Base-by-base conservation (phyloP, 1,140 invertebrate genomes). In the Diachasmimorpha longicaudata region DNA sequence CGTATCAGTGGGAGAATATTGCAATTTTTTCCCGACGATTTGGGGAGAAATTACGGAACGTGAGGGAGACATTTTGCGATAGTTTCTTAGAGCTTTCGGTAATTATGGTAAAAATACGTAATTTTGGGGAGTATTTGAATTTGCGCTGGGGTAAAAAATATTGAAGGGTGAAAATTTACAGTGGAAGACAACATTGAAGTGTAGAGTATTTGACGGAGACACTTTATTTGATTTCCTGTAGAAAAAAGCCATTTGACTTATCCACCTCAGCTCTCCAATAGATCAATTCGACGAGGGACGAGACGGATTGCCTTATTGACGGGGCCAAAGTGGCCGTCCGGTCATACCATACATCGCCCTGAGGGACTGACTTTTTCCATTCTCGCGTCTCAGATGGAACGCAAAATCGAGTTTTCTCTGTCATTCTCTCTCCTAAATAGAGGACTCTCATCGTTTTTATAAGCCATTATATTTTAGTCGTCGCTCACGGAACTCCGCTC, bases 301-400 rank as follows among this genome's bases (percentile, higher is more conserved):
- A 63, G 58, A 63, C 58, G 58, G 23, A 58, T 58, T 63, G 58
- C 58, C 58, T 63, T 63, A 63, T 63, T 63, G 58, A 63, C 58
- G 58, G 58, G 58, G 58, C 21, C 58, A 63, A 63, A 63, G 21
- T 63, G 58, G 19, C 58, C 58, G 58, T 23, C 21, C 58, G 58
- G 58, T 63, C 58, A 63, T 23, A 63, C 58, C 58, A 63, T 63
- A 63, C 11, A 55, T 19, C 48, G 19, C 58, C 58, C 58, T 63
- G 14, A 63, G 58, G 58, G 58, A 63, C 58, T 63, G 1, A 25
- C 58, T 63, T 63, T 63, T 63, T 63, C 58, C 58, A 63, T 63
- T 63, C 58, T 63, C 58, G 58, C 19, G 58, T 63, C 58, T 63
- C 58, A 63, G 58, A 63, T 63, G 58, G 58, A 25, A 25, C 58